These are phyloP conservation scores for Tetraodon nigroviridis DNA, from an alignment of 2,113 vertebrate species.

Conservation along the genomic window DNA sequence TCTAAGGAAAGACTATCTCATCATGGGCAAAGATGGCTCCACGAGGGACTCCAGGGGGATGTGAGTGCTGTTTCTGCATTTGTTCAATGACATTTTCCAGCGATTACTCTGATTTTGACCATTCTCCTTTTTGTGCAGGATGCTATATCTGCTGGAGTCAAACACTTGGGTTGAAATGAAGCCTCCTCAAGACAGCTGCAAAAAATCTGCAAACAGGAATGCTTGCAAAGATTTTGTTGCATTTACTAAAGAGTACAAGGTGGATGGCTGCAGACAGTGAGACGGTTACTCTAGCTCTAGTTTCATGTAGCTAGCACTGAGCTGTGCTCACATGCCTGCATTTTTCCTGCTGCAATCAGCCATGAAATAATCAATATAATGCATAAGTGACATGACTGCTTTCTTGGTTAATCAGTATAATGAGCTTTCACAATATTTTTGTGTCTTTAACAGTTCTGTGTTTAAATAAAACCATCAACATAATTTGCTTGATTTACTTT, in stretches of 20 bases:
- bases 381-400: no score
- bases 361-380: no score
- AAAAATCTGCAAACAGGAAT: rapidly evolving
- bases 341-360: no score
- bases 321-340: no score
- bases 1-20: constrained; percentile 50
- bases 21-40: constrained; percentile 74
- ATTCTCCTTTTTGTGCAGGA: constrained; percentile 46
- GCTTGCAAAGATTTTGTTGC: constrained; percentile 31
- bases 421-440: no score
- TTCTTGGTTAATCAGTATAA: no score
- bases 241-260: constrained; percentile 52
- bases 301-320: background rate
- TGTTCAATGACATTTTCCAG: background rate
- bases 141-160: constrained; percentile 71
- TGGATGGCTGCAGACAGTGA: constrained; percentile 64
- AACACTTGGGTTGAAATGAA: constrained; percentile 70
- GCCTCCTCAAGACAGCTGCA: constrained; percentile 26
- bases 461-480: no score
- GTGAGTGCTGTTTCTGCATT: constrained; percentile 47
- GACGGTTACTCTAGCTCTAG: background rate
- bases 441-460: no score
- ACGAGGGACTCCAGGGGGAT: constrained; percentile 59
- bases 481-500: background rate
- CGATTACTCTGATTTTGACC: background rate